Conservation (phyloP, 1,140 invertebrate genomes). For the Ceratina japonica region DNA sequence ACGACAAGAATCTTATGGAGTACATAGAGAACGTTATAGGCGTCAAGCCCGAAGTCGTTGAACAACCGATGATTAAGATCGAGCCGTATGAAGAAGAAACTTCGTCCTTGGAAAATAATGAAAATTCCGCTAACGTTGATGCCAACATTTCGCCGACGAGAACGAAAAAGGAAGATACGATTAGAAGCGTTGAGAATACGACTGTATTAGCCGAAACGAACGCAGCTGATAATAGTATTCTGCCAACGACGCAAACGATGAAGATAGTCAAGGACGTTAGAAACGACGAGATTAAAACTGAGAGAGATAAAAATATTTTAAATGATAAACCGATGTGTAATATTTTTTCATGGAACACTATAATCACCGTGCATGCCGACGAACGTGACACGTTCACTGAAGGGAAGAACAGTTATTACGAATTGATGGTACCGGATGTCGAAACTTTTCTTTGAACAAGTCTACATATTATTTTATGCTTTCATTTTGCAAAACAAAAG, state of each 20-base stretch:
- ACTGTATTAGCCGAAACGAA: no score
- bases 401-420: background rate
- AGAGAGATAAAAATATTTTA: background rate
- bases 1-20: background rate
- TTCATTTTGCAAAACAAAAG: background rate
- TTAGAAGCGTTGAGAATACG: no score
- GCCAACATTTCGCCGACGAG: no score
- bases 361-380: background rate
- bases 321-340: background rate
- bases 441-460: conserved; percentile 8
- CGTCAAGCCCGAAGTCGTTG: no score
- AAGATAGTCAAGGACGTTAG: background rate
- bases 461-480: background rate
- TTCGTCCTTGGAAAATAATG: background rate
- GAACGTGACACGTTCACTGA: background rate
- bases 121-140: background rate
- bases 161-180: no score
- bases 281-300: background rate
- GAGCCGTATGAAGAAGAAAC: background rate
- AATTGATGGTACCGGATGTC: background rate
- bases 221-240: background rate
- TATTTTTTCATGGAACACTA: background rate
- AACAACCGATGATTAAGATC: no score
- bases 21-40: background rate
- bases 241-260: background rate